Base-by-base conservation (phyloP, 2,113 vertebrate genomes). In the Cromileptes altivelis region DNA sequence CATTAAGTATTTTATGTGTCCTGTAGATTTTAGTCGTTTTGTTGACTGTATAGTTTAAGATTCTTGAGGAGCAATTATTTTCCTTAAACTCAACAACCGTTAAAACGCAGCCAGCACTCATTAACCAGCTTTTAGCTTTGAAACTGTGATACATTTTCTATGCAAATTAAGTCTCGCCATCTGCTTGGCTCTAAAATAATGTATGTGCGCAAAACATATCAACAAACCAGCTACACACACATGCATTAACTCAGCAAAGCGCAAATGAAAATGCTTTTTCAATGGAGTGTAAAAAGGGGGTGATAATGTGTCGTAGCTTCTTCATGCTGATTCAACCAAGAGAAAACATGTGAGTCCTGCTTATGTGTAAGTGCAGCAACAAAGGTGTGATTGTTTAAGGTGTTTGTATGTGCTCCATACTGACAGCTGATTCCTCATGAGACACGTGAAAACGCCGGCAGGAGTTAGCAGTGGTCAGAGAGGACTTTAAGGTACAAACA, bases 381-480 rank as follows among this genome's bases (percentile, higher is more conserved):
- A 74, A 19, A 57, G 2, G 42, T 14, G 37, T 3, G 5, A 27
- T 6, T 49, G 19, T 57, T 67, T 18, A 8, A 30, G 8, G 19
- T 62, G 10, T 47, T 27, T 27, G 18, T 17, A 15, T 13, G 11
- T 42, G 4, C 37, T 30, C 56, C 15, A 18, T 40, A 25, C 40
- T 50, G 47, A 45, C 81, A 64, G 50, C 25, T 64, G 67, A 77
- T 56, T 64, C n/a, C 52, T 77, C 30, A 21, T 13, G 12, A 53
- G 63, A 63, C 42, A 19, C 53, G 17, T 58, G 11, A 19, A 57
- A 67, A 58, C 1, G 1, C 27, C 70, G 17, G 69, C 15, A 40
- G 42, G 52, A 0, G 47, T 75, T 23, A 42, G 27, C 8, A 33
- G 19, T 6, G 37, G 23, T 47, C 40, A 55, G 6, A 42, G 27